Evolutionary conservation across 2,113 vertebrate genomes (phyloP).

Genomic region (Orthonyx spaldingii): DNA sequence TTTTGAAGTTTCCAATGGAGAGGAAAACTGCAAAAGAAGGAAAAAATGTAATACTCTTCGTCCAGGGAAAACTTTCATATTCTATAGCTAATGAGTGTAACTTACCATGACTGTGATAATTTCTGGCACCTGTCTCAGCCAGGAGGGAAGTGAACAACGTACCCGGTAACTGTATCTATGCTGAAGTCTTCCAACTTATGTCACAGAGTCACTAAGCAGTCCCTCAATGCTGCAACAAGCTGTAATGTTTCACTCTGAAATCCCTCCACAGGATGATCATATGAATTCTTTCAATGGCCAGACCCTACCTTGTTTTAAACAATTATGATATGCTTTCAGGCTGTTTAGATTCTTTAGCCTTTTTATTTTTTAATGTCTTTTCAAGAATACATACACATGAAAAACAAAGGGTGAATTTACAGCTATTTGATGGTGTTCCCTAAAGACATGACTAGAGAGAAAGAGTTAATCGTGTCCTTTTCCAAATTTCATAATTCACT

Average conservation of each 20-base stretch:
- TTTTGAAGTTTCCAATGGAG: not conserved
- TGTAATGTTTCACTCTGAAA: not conserved
- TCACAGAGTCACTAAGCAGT: not conserved
- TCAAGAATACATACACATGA: not conserved
- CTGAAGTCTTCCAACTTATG: not conserved
- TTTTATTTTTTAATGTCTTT: not conserved
- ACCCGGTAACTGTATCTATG: fast-evolving
- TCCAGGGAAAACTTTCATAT: not conserved
- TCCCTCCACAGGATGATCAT: not conserved
- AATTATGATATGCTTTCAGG: not conserved
- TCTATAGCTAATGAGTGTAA: not conserved
- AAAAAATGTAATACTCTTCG: not conserved
- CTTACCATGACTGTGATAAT: not conserved
- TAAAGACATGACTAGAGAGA: not conserved
- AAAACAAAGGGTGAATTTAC: not conserved
- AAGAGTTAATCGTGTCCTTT: not conserved
- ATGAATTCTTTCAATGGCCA: not conserved
- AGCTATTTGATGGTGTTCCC: not conserved
- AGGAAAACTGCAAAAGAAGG: not conserved
- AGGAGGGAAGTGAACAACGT: not conserved
- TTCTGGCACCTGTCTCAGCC: not conserved
- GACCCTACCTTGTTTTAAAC: not conserved
- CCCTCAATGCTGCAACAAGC: not conserved
- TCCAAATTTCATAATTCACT: not conserved
- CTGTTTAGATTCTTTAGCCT: not conserved